A percentile compares a stretch with the other conserved stretches of the same genome.
These are phyloP conservation scores for Parapristionchus giblindavisi DNA, from an alignment of 2,888 invertebrate species.

Conservation along the genomic window DNA sequence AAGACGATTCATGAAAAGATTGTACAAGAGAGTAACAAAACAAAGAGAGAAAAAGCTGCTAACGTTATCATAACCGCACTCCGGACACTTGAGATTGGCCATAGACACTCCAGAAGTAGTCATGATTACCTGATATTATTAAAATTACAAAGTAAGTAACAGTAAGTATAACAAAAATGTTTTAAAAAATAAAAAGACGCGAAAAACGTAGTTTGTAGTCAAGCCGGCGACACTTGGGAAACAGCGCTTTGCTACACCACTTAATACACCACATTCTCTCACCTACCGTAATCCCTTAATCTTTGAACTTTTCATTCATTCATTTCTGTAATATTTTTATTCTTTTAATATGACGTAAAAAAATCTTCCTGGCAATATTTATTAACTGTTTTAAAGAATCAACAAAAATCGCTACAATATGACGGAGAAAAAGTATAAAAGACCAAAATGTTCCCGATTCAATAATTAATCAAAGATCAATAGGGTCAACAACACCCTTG, in stretches of 20 bases:
- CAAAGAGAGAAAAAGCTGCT: not conserved
- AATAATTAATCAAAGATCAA: too few relatives aligned
- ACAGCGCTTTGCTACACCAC: not conserved
- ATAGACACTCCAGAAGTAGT: not conserved
- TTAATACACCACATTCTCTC: not conserved
- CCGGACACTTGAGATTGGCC: slow-evolving; percentile 10
- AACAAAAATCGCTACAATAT: too few relatives aligned
- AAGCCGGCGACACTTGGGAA: not conserved
- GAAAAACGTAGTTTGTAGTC: not conserved
- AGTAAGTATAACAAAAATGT: not conserved
- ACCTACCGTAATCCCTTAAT: too few relatives aligned
- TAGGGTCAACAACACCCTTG: too few relatives aligned
- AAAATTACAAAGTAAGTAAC: not conserved
- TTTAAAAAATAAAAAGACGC: not conserved
- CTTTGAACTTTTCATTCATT: too few relatives aligned
- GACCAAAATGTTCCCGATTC: too few relatives aligned
- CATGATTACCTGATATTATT: not conserved
- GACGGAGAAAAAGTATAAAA: too few relatives aligned
- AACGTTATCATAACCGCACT: slow-evolving; percentile 28
- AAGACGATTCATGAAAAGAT: not conserved
- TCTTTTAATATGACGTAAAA: too few relatives aligned
- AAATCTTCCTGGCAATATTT: too few relatives aligned
- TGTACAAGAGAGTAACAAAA: not conserved
- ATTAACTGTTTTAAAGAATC: too few relatives aligned
- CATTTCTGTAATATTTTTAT: too few relatives aligned